A percentile compares a stretch with the other conserved stretches of the same genome.
Evolutionary conservation across 1,140 invertebrate genomes (phyloP).

Genomic region (Dendroctonus valens): DNA sequence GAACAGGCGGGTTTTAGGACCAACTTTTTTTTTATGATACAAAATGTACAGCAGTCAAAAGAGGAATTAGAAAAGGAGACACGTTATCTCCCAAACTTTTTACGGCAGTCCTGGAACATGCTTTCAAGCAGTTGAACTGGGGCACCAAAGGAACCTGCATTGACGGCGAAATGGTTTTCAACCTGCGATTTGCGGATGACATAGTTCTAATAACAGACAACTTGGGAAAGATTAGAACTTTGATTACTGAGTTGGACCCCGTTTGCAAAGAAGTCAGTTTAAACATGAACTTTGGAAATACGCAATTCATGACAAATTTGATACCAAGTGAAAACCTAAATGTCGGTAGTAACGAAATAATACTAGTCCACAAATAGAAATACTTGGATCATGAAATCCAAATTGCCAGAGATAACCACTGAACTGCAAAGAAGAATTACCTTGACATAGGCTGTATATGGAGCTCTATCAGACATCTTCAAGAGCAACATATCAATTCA

Average conservation of each 20-base stretch:
- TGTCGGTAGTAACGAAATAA: not conserved
- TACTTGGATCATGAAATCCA: no score
- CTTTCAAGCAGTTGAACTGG: not conserved
- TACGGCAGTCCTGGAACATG: no score
- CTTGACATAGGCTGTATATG: no score
- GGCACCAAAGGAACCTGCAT: not conserved
- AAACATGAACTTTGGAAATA: no score
- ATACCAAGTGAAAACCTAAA: slow-evolving; percentile 2
- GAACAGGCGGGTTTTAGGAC: not conserved
- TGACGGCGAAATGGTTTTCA: slow-evolving; percentile 1
- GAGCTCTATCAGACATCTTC: no score
- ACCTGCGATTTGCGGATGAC: not conserved
- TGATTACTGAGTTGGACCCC: not conserved
- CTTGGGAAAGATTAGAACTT: slow-evolving; percentile 1
- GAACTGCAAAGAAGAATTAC: no score
- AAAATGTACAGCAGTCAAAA: not conserved
- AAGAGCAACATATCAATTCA: no score
- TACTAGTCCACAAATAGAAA: no score
- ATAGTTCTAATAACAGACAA: slow-evolving; percentile 3
- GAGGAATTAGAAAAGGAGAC: slow-evolving; percentile 1
- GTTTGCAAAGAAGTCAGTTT: no score
- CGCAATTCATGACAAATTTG: slow-evolving; percentile 1
- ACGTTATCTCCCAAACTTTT: slow-evolving; percentile 3
- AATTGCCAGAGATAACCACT: no score
- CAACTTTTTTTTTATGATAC: not conserved